Conservation (phyloP, 2,113 vertebrate species). For the Merops nubicus region DNA sequence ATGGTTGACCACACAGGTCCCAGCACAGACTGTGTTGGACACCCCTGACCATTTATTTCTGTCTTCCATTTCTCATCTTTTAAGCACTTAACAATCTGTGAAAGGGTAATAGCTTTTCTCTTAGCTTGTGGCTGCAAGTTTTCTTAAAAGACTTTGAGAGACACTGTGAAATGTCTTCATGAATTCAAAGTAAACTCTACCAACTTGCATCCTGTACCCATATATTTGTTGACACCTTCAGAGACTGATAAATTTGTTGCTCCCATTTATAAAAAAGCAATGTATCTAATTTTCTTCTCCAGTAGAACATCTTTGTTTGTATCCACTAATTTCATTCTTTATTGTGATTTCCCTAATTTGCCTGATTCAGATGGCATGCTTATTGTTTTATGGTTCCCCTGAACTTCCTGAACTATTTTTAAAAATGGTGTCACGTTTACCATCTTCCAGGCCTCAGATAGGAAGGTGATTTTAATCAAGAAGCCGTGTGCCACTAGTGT, state of each 20-base stretch:
- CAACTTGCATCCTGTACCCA: neutral
- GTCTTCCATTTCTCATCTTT: neutral
- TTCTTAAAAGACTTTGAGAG: neutral
- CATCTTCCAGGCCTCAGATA: neutral
- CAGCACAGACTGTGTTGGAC: neutral
- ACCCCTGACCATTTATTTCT: neutral
- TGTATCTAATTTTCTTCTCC: neutral
- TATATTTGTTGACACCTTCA: neutral
- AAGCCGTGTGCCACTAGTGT: neutral
- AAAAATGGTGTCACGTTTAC: neutral
- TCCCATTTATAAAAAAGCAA: neutral
- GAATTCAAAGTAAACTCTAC: neutral
- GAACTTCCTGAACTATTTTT: neutral
- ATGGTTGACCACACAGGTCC: neutral
- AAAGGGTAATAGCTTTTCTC: neutral
- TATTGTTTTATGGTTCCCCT: neutral
- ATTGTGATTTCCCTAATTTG: neutral
- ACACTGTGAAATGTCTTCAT: neutral
- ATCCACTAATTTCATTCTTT: neutral
- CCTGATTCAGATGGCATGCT: neutral
- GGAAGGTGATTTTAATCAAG: neutral
- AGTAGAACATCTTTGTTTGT: neutral
- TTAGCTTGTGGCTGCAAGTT: neutral
- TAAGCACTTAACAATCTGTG: neutral
- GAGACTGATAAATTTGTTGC: rapidly evolving